phyloP scores from a whole-genome alignment of 2,888 invertebrate genomes.

The Aphodius sticticus region DNA sequence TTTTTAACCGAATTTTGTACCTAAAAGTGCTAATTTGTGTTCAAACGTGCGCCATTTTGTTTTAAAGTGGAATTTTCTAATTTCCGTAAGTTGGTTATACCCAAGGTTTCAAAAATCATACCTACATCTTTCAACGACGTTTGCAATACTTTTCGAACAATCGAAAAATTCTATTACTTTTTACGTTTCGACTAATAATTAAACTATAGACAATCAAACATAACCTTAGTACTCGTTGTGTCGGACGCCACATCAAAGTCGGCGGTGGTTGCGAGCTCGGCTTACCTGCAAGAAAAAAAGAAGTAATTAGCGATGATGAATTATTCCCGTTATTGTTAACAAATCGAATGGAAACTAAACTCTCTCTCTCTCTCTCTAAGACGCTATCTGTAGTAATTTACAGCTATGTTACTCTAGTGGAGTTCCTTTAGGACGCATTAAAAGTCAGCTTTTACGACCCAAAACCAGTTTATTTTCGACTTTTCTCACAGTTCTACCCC shows the following conservation, averaged over 20 bases:
- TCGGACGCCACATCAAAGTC: background rate
- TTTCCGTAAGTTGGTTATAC: no score
- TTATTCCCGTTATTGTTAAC: slow-evolving; percentile 4
- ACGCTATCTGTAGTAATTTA: background rate
- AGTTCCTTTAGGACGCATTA: background rate
- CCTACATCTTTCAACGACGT: background rate
- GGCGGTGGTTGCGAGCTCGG: background rate
- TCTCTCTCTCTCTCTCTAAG: background rate
- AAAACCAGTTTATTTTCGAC: slow-evolving; percentile 4
- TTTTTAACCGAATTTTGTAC: no score
- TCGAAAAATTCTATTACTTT: background rate
- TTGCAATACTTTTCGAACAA: background rate
- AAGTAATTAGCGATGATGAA: slow-evolving; percentile 4
- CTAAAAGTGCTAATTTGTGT: no score
- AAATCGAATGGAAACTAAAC: background rate
- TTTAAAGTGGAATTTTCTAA: no score
- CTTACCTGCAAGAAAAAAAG: slow-evolving; percentile 1
- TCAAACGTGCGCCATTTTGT: no score
- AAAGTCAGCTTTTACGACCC: background rate
- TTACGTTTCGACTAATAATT: background rate
- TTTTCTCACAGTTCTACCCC: slow-evolving; percentile 4
- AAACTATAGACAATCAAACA: background rate
- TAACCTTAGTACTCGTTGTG: background rate
- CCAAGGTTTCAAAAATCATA: background rate
- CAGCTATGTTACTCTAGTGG: background rate